Evolutionary conservation across 2,113 vertebrate genomes (phyloP).

Genomic region (Myrmecobius fasciatus): DNA sequence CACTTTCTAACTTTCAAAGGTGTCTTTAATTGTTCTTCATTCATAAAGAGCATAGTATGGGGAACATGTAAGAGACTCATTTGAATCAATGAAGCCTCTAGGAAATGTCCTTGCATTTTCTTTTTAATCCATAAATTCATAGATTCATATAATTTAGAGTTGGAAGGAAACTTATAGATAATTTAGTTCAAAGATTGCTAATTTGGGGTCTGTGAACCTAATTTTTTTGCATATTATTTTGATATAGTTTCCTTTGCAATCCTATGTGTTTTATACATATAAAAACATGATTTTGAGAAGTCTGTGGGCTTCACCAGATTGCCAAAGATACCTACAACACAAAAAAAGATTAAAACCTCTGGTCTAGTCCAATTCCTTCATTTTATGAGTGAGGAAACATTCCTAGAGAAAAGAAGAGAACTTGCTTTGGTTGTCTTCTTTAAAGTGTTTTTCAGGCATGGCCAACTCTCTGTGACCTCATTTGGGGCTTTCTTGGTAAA

Average conservation of each 20-base stretch:
- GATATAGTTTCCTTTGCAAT: background rate
- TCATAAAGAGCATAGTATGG: background rate
- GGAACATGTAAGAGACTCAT: background rate
- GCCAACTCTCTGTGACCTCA: background rate
- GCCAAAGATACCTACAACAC: background rate
- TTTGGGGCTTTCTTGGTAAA: background rate
- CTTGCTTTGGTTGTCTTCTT: slow-evolving; percentile 18
- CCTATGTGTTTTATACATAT: background rate
- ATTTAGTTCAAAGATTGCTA: background rate
- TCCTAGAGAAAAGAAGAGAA: background rate
- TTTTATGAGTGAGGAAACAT: background rate
- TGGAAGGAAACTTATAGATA: background rate
- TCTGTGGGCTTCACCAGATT: background rate
- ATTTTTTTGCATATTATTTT: background rate
- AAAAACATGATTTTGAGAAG: background rate
- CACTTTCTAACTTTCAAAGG: background rate
- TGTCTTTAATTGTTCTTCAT: background rate
- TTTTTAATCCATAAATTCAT: background rate
- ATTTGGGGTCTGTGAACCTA: background rate
- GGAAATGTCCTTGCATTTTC: background rate
- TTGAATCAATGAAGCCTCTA: background rate
- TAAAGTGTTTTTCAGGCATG: background rate
- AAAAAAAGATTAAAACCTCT: background rate
- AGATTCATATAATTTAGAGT: background rate
- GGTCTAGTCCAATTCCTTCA: background rate